Conservation (phyloP, 2,888 invertebrate species). For the Noctua fimbriata region DNA sequence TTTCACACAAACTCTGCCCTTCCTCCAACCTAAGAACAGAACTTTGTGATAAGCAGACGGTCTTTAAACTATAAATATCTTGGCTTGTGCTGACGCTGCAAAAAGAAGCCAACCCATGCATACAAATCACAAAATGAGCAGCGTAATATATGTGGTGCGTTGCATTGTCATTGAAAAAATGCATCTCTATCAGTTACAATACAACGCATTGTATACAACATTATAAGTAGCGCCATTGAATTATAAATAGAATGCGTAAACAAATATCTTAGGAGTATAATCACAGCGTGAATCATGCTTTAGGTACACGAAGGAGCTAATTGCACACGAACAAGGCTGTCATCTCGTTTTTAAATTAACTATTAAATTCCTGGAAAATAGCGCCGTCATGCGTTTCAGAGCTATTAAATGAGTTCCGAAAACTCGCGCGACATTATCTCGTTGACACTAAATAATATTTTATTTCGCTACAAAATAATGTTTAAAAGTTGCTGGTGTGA, state of each 20-base stretch:
- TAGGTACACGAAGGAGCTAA: conserved; percentile 29
- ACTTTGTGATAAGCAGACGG: conserved; percentile 1
- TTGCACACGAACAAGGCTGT: conserved; percentile 23
- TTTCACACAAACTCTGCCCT: neutral
- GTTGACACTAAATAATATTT: conserved; percentile 24
- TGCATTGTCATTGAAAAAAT: conserved; percentile 58
- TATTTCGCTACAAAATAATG: conserved; percentile 9
- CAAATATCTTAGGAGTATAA: conserved; percentile 61
- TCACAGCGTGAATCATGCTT: conserved; percentile 51
- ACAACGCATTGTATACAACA: conserved; percentile 50
- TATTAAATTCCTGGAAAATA: conserved; percentile 37
- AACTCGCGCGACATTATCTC: conserved; percentile 22
- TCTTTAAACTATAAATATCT: conserved; percentile 21
- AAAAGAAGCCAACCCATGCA: conserved; percentile 32
- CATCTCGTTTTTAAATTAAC: conserved; percentile 42
- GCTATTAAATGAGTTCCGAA: conserved; percentile 28
- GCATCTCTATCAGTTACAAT: conserved; percentile 59
- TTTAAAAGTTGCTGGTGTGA: conserved; percentile 16
- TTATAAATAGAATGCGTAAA: conserved; percentile 64
- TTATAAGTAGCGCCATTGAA: conserved; percentile 60
- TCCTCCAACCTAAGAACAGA: conserved; percentile 2
- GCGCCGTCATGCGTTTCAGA: conserved; percentile 21
- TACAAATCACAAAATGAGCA: conserved; percentile 33
- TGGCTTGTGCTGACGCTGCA: conserved; percentile 9
- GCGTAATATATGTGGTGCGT: conserved; percentile 23